Base-by-base conservation (phyloP, 2,113 vertebrate species). In the Zapornia atra region DNA sequence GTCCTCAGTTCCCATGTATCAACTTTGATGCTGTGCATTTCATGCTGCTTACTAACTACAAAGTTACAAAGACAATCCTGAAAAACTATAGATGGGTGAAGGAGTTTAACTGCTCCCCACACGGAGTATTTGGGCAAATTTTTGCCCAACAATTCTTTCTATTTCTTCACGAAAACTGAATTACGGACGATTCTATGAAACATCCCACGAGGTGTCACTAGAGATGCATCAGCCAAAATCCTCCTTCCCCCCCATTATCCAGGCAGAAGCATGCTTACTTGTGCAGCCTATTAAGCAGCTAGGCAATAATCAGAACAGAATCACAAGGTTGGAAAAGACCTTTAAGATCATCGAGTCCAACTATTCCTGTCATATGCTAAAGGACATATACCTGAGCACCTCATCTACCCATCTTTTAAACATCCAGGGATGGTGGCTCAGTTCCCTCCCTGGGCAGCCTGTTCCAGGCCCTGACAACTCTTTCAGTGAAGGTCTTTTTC, bases 161-260 rank as follows among this genome's bases (percentile, higher is more conserved):
- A 14, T 56, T 53, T 53, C 12, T 73, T n/a, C 50, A 38, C 18
- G 26, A 10, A 64, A 69, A 51, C 24, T 12, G 9, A 28, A 26
- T 18, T 46, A 15, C 0, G 16, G 36, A 36, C 2, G 1, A 18
- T 15, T 68, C 16, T 12, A 18, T 4, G 25, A 79, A 89, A 56
- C 18, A 44, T 42, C 24, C 95, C 95, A 97, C 94, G 87, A 83
- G 94, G 70, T 95, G 92, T 92, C 96, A 78, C 80, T 91, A 94
- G 81, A 94, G 80, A 65, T 21, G 33, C 90, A 92, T 12, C 63
- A 88, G n/a, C 25, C 64, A 79, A 79, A 88, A 93, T 7, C 8
- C 15, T 75, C 12, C 25, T 29, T 24, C 51, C 38, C 48, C 44
- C 44, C 40, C 40, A 46, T 46, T 46, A 22, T 40, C 51, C 11